phyloP scores from a whole-genome alignment of 2,888 invertebrate species.

The Linyphia triangularis region DNA sequence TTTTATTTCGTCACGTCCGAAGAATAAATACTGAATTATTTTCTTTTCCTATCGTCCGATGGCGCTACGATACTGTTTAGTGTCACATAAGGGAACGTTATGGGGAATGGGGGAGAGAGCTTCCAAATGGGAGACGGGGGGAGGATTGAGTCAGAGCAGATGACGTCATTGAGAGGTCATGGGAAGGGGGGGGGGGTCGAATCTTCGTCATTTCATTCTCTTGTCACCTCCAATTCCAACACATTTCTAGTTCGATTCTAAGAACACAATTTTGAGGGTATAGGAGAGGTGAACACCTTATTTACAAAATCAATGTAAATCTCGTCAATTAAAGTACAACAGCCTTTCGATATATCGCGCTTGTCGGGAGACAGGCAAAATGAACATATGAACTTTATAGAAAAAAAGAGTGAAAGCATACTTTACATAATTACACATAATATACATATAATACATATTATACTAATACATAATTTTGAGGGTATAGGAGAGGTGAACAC shows the following conservation, averaged over 20 bases:
- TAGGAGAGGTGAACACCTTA: no score
- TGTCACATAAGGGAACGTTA: conserved; percentile 36
- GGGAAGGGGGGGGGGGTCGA: conserved; percentile 32
- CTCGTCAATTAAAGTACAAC: no score
- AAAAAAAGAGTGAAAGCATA: no score
- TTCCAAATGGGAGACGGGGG: conserved; percentile 12
- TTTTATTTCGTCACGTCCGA: not conserved
- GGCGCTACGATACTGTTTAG: conserved; percentile 71
- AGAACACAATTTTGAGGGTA: no score
- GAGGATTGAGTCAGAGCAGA: conserved; percentile 51
- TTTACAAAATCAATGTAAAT: no score
- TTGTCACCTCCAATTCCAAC: not conserved
- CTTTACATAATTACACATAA: no score
- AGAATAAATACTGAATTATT: conserved; percentile 16
- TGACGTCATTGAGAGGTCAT: conserved; percentile 70
- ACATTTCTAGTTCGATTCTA: conserved; percentile 37
- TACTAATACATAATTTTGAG: no score
- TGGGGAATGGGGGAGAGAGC: conserved; percentile 16
- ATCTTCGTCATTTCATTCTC: conserved; percentile 22
- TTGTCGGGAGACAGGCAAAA: no score
- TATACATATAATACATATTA: no score
- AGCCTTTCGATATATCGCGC: no score
- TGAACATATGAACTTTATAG: no score
- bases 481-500: no score
- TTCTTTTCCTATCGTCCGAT: conserved; percentile 67